These are phyloP conservation scores for Exocentrus adspersus DNA, from an alignment of 2,888 invertebrate species.

Conservation along the genomic window DNA sequence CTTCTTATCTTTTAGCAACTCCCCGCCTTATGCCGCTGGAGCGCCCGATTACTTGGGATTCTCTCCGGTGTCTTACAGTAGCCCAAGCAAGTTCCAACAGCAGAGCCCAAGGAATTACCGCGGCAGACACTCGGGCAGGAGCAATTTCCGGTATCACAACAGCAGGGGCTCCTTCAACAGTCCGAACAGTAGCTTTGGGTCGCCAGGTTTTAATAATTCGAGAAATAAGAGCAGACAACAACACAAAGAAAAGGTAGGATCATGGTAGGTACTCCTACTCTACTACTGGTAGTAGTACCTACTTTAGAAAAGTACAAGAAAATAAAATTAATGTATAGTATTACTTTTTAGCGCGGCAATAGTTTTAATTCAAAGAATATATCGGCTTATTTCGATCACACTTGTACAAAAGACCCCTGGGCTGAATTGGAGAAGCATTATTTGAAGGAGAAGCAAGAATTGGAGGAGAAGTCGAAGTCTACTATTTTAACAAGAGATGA, in stretches of 20 bases:
- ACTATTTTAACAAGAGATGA: too few relatives aligned
- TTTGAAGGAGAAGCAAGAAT: constrained; percentile 27
- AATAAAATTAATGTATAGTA: too few relatives aligned
- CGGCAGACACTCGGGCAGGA: constrained; percentile 10
- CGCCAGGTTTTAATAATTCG: constrained; percentile 24
- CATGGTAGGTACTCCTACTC: too few relatives aligned
- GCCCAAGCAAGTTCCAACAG: constrained; percentile 29
- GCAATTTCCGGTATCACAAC: constrained; percentile 26
- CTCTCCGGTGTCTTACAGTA: constrained; percentile 30
- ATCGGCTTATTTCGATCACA: constrained; percentile 33
- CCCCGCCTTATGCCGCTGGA: constrained; percentile 10
- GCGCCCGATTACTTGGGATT: constrained; percentile 16
- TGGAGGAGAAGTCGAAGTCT: too few relatives aligned
- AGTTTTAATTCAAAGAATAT: constrained; percentile 26
- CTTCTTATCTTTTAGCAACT: constrained; percentile 33
- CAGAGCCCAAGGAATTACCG: constrained; percentile 35
- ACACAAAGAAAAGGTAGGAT: too few relatives aligned
- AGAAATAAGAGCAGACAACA: constrained; percentile 24
- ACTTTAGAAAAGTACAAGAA: too few relatives aligned
- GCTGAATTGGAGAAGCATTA: constrained; percentile 32
- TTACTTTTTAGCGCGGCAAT: constrained; percentile 1
- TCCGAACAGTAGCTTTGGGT: constrained; percentile 27
- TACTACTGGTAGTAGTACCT: too few relatives aligned
- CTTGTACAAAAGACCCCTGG: constrained; percentile 37
- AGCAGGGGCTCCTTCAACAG: constrained; percentile 27